Percentiles rank a stretch among this genome's conserved stretches.
These are phyloP conservation scores for Schlechtendalia chinensis DNA, from an alignment of 1,140 invertebrate species.

Conservation along the genomic window DNA sequence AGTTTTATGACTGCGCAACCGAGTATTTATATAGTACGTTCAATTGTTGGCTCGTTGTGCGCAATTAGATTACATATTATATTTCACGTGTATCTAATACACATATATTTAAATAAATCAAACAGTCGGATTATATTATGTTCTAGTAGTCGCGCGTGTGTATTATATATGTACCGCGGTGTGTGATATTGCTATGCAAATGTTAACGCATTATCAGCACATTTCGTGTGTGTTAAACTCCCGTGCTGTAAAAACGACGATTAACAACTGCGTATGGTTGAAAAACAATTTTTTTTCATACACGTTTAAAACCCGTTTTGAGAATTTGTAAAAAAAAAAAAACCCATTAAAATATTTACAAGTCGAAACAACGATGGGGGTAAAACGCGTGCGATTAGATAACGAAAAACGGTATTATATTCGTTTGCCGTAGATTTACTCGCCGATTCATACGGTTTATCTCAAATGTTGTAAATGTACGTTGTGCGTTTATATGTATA, in stretches of 20 bases:
- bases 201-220: background rate
- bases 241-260: background rate
- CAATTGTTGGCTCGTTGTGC: background rate
- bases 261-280: background rate
- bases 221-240: background rate
- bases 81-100: background rate
- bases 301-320: background rate
- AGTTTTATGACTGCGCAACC: background rate
- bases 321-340: background rate
- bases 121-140: background rate
- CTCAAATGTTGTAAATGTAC: too few species aligned
- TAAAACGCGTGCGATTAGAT: background rate
- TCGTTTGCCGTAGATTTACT: background rate
- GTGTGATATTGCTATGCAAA: background rate
- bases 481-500: too few species aligned
- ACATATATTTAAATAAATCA: conserved; percentile 12
- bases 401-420: background rate
- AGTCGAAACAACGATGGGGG: background rate
- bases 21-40: background rate
- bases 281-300: background rate
- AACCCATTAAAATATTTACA: background rate
- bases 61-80: background rate
- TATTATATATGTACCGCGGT: background rate
- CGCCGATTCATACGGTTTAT: background rate
- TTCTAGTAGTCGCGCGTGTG: too few species aligned